A percentile compares a stretch with the other conserved stretches of the same genome.
Conservation (phyloP, 2,113 vertebrate genomes). For the Rana temporaria region DNA sequence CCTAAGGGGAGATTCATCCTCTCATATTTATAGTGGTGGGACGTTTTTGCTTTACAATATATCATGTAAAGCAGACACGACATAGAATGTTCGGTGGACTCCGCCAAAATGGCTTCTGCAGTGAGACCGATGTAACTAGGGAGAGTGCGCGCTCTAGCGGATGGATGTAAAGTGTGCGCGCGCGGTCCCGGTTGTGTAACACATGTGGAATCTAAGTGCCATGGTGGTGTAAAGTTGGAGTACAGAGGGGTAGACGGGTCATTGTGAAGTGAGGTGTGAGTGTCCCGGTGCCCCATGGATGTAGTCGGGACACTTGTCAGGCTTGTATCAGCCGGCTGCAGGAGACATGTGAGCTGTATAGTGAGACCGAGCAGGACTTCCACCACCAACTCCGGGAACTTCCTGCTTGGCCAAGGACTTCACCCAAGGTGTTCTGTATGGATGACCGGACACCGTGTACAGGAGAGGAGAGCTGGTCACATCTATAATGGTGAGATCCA, state of each 20-base stretch:
- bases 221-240: neutral
- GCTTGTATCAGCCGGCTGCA: neutral
- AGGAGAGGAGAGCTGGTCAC: neutral
- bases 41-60: no score
- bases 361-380: neutral
- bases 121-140: neutral
- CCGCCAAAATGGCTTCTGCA: neutral
- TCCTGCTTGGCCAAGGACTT: neutral
- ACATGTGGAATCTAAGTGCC: neutral
- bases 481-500: no score
- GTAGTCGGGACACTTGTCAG: neutral
- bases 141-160: neutral
- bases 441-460: no score
- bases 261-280: no score
- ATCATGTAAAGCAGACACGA: no score
- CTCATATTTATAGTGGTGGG: no score
- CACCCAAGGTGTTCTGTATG: neutral
- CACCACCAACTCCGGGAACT: neutral
- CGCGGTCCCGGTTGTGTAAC: neutral
- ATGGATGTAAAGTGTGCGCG: no score
- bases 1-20: no score
- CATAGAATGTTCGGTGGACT: neutral
- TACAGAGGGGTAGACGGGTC: neutral
- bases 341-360: neutral
- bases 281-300: constrained; percentile 17